A percentile compares a stretch with the other conserved stretches of the same genome.
Conservation (phyloP, 2,888 invertebrate species). For the Synergus umbraculus region DNA sequence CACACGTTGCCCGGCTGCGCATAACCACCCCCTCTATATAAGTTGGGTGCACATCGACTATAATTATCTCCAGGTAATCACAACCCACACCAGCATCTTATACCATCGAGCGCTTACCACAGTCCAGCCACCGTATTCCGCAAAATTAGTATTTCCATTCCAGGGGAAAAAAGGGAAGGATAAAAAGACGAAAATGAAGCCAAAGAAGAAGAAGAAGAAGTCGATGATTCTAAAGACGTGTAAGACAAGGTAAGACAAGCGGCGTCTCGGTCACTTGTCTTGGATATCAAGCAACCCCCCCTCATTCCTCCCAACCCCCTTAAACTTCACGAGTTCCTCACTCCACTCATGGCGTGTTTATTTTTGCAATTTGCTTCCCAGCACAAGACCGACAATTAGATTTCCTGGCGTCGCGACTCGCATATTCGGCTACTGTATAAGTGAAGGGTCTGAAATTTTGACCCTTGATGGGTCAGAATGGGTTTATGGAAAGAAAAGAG, state of each 20-base stretch:
- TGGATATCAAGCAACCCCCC: conserved; percentile 40
- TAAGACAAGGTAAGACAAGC: conserved; percentile 48
- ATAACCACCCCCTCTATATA: conserved; percentile 56
- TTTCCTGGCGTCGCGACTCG: conserved; percentile 68
- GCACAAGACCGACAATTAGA: conserved; percentile 75
- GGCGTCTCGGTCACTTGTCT: conserved; percentile 34
- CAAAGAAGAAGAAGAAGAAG: conserved; percentile 47
- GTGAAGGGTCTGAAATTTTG: conserved; percentile 62
- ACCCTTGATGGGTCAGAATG: neutral
- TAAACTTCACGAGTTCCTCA: conserved; percentile 49
- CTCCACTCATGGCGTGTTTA: conserved; percentile 70
- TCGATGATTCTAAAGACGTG: conserved; percentile 42
- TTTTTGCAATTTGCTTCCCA: conserved; percentile 74
- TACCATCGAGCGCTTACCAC: conserved; percentile 73
- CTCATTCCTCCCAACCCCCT: conserved; percentile 55
- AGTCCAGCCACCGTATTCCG: conserved; percentile 77
- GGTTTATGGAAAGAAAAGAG: neutral
- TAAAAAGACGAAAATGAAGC: conserved; percentile 52
- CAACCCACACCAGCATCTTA: conserved; percentile 72
- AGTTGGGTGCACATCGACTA: conserved; percentile 67
- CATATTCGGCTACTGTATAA: conserved; percentile 74
- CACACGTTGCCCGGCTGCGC: conserved; percentile 47
- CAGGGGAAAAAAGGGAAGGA: conserved; percentile 65
- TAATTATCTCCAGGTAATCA: conserved; percentile 77
- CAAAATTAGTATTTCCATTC: conserved; percentile 78